Percentiles rank a stretch among this genome's conserved stretches.
phyloP scores from a whole-genome alignment of 2,797 vertebrate genomes.

The Arctocebus calabarensis region DNA sequence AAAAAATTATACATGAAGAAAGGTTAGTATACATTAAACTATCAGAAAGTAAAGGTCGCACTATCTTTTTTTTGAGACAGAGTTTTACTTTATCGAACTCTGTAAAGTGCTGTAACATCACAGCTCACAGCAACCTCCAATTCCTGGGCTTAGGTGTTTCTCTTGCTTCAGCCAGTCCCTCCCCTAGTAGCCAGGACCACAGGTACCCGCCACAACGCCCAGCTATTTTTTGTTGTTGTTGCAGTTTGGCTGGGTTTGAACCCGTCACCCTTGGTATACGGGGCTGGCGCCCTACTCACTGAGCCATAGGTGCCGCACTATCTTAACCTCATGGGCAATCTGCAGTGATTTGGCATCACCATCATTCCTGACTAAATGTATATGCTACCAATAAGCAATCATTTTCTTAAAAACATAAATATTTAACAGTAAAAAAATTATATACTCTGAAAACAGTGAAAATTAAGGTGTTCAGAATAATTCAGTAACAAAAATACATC shows the following conservation, averaged over 20 bases:
- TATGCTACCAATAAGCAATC: neutral
- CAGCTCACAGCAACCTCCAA: too few species aligned
- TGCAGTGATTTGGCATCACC: neutral
- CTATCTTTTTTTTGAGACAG: neutral
- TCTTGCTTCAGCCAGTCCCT: too few species aligned
- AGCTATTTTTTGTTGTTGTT: too few species aligned
- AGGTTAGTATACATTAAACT: neutral
- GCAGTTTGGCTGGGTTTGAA: too few species aligned
- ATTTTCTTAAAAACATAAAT: neutral
- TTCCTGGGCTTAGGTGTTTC: too few species aligned
- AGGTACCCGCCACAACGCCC: too few species aligned
- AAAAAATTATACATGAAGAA: neutral
- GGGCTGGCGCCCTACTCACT: too few species aligned
- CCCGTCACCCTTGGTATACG: too few species aligned
- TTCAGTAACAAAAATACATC: neutral
- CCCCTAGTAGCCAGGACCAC: too few species aligned
- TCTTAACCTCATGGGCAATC: neutral
- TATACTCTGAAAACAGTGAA: neutral
- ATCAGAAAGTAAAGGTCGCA: neutral
- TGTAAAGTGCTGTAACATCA: too few species aligned
- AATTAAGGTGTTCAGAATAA: neutral
- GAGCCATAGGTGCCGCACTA: too few species aligned
- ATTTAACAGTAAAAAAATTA: neutral
- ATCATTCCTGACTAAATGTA: neutral
- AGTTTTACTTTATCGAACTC: too few species aligned